Conservation (phyloP, 2,888 invertebrate species). For the Cantharis lateralis region DNA sequence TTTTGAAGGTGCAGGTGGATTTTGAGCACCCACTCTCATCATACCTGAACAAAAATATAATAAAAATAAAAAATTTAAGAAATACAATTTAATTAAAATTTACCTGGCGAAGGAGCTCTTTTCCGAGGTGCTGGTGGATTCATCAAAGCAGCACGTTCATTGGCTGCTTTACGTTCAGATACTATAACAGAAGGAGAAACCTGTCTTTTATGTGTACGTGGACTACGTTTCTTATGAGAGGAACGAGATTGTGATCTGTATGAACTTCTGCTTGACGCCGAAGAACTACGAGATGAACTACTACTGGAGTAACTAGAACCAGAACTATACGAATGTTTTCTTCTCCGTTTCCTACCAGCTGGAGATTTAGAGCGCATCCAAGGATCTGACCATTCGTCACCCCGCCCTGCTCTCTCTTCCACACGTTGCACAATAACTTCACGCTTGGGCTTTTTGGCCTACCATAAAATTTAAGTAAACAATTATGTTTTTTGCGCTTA, state of each 20-base stretch:
- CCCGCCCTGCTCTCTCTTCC: slow-evolving; percentile 57
- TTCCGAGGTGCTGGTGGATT: slow-evolving; percentile 73
- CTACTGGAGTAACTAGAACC: slow-evolving; percentile 71
- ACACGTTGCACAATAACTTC: slow-evolving; percentile 80
- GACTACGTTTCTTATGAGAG: slow-evolving; percentile 33
- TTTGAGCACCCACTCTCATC: slow-evolving; percentile 61
- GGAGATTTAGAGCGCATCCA: slow-evolving; percentile 85
- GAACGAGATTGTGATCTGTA: slow-evolving; percentile 56
- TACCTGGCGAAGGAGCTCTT: slow-evolving; percentile 60
- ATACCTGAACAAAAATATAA: slow-evolving; percentile 46
- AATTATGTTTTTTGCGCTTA: background rate
- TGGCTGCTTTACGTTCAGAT: slow-evolving; percentile 66
- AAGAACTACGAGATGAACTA: slow-evolving; percentile 52
- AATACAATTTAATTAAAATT: background rate
- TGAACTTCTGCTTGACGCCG: slow-evolving; percentile 51
- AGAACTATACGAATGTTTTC: slow-evolving; percentile 70
- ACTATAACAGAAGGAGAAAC: slow-evolving; percentile 69
- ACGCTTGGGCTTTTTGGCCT: slow-evolving; percentile 63
- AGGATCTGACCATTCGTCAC: slow-evolving; percentile 94
- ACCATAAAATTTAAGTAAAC: background rate
- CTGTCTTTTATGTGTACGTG: slow-evolving; percentile 39
- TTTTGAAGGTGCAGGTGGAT: slow-evolving; percentile 62
- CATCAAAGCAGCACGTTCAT: slow-evolving; percentile 72
- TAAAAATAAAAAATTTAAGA: background rate
- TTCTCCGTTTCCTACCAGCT: slow-evolving; percentile 61